Conservation (phyloP, 2,888 invertebrate species). For the Cataglyphis altisquamis region DNA sequence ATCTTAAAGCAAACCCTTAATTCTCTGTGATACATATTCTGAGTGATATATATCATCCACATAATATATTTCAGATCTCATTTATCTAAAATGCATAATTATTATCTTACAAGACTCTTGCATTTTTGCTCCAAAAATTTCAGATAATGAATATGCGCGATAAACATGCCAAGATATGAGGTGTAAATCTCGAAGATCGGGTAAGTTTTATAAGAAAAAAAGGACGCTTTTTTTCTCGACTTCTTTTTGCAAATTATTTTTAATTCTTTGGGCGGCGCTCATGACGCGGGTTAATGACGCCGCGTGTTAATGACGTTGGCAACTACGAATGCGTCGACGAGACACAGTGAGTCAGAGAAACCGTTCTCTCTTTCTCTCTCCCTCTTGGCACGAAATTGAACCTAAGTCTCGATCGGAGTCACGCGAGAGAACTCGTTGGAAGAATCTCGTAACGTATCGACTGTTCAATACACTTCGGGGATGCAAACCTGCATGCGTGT, state of each 20-base stretch:
- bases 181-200: not conserved
- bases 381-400: constrained; percentile 14
- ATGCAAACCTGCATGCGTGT: not conserved
- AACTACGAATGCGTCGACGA: constrained; percentile 29
- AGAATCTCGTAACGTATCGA: not conserved
- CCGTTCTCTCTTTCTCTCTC: constrained; percentile 5
- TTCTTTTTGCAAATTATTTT: constrained; percentile 5
- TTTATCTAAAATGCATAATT: not conserved
- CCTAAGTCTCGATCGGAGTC: constrained; percentile 26
- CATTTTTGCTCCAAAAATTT: not conserved
- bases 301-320: constrained; percentile 33
- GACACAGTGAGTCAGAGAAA: constrained; percentile 52
- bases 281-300: constrained; percentile 30
- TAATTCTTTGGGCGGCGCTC: constrained; percentile 10
- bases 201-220: not conserved
- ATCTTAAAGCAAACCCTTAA: not conserved
- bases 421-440: constrained; percentile 8
- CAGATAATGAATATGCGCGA: not conserved
- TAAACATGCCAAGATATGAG: not conserved
- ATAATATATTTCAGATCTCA: not conserved
- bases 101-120: not conserved
- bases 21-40: not conserved
- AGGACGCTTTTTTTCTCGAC: no score
- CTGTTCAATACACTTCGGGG: not conserved
- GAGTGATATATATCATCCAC: not conserved